These are phyloP conservation scores for Odontocerum albicorne DNA, from an alignment of 2,888 invertebrate species.

Conservation along the genomic window DNA sequence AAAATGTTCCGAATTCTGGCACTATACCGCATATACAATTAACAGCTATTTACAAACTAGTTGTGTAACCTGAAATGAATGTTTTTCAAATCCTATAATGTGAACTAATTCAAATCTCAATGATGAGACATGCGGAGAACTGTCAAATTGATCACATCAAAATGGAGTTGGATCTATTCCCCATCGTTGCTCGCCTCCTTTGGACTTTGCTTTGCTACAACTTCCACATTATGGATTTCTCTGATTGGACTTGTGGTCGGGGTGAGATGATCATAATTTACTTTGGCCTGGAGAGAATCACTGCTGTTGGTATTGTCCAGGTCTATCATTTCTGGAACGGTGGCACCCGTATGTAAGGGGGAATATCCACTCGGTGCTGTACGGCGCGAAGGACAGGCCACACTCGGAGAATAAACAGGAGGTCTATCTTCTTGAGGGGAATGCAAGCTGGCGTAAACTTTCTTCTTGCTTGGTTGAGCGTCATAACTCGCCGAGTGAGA, in stretches of 20 bases:
- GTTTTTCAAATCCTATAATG: background rate
- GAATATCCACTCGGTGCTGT: slow-evolving; percentile 19
- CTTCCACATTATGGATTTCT: slow-evolving; percentile 5
- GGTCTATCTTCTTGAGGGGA: slow-evolving; percentile 34
- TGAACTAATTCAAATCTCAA: background rate
- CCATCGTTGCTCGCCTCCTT: slow-evolving; percentile 17
- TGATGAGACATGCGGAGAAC: background rate
- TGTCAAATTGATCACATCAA: background rate
- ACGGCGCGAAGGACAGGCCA: slow-evolving; percentile 29
- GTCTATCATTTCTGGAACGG: slow-evolving; percentile 15
- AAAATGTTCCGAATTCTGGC: slow-evolving; percentile 14
- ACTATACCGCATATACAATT: background rate
- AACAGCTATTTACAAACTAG: no score
- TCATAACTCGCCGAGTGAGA: slow-evolving; percentile 35
- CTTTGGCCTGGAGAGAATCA: slow-evolving; percentile 27
- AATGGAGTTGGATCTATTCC: slow-evolving; percentile 1
- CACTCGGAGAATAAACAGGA: slow-evolving; percentile 35
- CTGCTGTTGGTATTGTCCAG: slow-evolving; percentile 29
- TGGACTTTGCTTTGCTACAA: slow-evolving; percentile 8
- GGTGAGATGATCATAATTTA: slow-evolving; percentile 6
- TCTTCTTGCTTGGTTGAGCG: slow-evolving; percentile 21
- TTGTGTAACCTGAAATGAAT: background rate
- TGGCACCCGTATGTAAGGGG: slow-evolving; percentile 32
- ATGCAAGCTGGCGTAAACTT: slow-evolving; percentile 34
- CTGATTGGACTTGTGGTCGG: slow-evolving; percentile 16